Conservation (phyloP, 1,140 invertebrate genomes). For the Caenorhabditis brenneri region DNA sequence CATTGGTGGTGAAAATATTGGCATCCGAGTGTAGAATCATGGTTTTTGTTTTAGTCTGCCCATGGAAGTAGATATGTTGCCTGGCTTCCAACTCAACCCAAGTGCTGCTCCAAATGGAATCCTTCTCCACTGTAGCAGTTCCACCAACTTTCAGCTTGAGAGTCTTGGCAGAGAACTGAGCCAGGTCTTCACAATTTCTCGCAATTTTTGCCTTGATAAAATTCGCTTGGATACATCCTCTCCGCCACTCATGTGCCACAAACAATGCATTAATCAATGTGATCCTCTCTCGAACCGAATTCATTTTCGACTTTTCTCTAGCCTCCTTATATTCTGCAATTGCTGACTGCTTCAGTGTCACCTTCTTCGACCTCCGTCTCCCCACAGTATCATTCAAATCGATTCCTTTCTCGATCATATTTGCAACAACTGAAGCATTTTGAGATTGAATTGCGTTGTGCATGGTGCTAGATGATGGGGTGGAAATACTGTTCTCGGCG, state of each 20-base stretch:
- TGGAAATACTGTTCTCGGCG: not conserved
- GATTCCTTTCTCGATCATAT: constrained; percentile 45
- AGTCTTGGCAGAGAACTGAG: constrained; percentile 22
- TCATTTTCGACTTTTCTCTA: constrained; percentile 31
- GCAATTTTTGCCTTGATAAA: constrained; percentile 13
- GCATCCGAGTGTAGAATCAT: constrained; percentile 22
- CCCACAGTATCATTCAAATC: constrained; percentile 41
- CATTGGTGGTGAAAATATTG: constrained; percentile 7
- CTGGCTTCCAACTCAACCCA: constrained; percentile 45
- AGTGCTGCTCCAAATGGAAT: constrained; percentile 41
- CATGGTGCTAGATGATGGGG: constrained; percentile 23
- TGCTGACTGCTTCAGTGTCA: constrained; percentile 42
- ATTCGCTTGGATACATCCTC: not conserved
- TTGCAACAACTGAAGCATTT: constrained; percentile 31
- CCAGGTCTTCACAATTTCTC: constrained; percentile 39
- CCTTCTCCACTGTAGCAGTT: constrained; percentile 10
- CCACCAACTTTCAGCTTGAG: constrained; percentile 30
- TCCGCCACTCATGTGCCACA: constrained; percentile 44
- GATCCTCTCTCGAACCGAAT: constrained; percentile 29
- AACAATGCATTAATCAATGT: constrained; percentile 45
- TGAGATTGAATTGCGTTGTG: constrained; percentile 33
- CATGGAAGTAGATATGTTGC: constrained; percentile 18
- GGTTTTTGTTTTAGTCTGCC: not conserved
- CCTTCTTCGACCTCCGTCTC: not conserved
- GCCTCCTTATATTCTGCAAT: constrained; percentile 20